Conservation (phyloP, 2,797 vertebrate species). For the Calcarius lapponicus region DNA sequence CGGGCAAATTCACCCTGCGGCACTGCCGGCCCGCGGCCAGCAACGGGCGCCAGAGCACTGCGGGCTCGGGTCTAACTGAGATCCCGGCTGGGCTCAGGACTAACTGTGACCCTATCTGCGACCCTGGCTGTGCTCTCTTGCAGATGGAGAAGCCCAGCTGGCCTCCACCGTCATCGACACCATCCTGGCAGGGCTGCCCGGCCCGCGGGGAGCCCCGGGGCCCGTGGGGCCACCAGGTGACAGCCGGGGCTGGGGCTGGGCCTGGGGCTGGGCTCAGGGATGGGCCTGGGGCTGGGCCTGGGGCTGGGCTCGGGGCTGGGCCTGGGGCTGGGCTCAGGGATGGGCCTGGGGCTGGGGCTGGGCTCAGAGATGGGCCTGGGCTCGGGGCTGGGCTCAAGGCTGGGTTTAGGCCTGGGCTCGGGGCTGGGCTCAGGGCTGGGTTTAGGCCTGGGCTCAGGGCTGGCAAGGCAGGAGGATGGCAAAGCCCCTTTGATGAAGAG, state of each 20-base stretch:
- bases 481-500: not conserved
- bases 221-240: slow-evolving; percentile 78
- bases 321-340: too few species aligned
- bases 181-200: slow-evolving; percentile 80
- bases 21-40: not conserved
- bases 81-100: not conserved
- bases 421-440: not conserved
- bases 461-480: not conserved
- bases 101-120: not conserved
- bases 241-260: not conserved
- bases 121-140: not conserved
- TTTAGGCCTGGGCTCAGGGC: not conserved
- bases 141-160: slow-evolving; percentile 76
- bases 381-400: not conserved
- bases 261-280: not conserved
- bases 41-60: not conserved
- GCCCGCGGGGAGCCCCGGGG: slow-evolving; percentile 82
- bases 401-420: not conserved
- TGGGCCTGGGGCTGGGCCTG: too few species aligned
- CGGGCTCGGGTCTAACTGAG: not conserved
- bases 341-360: too few species aligned
- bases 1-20: not conserved
- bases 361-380: too few species aligned
- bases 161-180: slow-evolving; percentile 78
- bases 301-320: not conserved